Percentiles rank a stretch among this genome's conserved stretches.
These are phyloP conservation scores for Platyscapa corneri DNA, from an alignment of 1,140 invertebrate genomes.

Conservation along the genomic window DNA sequence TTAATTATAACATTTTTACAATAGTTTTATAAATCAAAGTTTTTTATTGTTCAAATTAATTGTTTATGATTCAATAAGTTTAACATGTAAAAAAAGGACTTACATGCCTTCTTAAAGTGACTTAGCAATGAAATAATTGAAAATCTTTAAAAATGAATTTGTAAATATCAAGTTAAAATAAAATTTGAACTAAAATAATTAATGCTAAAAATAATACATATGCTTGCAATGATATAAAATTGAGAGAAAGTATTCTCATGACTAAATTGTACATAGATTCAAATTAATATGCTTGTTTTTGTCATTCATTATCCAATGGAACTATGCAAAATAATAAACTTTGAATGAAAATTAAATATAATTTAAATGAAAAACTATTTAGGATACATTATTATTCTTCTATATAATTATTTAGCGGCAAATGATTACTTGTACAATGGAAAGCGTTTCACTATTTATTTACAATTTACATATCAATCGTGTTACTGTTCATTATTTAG, in stretches of 20 bases:
- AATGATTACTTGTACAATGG: background rate
- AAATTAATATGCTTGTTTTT: background rate
- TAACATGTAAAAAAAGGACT: background rate
- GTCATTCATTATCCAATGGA: background rate
- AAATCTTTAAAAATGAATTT: constrained; percentile 5
- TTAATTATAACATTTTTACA: too few relatives aligned
- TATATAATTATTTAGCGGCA: background rate
- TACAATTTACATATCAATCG: constrained; percentile 40
- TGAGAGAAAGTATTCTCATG: background rate
- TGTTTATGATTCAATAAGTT: background rate
- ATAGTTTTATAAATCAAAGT: background rate
- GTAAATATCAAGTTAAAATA: constrained; percentile 19
- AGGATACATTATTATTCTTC: background rate
- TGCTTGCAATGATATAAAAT: constrained; percentile 6
- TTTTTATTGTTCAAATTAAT: background rate
- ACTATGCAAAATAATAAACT: background rate
- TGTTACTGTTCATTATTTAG: background rate
- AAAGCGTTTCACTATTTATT: background rate
- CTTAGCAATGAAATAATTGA: constrained; percentile 9
- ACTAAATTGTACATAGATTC: constrained; percentile 35
- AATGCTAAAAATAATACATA: constrained; percentile 15
- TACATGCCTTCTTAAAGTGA: constrained; percentile 7
- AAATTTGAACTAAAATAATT: background rate
- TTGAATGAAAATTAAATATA: constrained; percentile 22
- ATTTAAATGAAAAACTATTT: background rate